A percentile compares a stretch with the other conserved stretches of the same genome.
Evolutionary conservation across 2,113 vertebrate genomes (phyloP).

Genomic region (Phasianus colchicus): DNA sequence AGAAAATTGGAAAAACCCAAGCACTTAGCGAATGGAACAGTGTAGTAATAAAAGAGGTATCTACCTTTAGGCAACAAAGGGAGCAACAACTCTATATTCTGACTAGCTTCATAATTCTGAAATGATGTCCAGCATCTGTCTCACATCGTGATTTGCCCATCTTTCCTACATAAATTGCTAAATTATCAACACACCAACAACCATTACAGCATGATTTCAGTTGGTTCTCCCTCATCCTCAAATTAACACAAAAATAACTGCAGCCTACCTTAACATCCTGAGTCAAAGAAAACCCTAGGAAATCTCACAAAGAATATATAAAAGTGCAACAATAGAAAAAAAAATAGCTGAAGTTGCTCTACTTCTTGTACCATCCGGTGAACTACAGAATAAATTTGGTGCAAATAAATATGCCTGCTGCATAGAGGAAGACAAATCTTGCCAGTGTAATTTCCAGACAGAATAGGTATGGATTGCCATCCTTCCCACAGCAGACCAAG

Average conservation of each 20-base stretch:
- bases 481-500: background rate
- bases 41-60: background rate
- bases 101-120: background rate
- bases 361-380: background rate
- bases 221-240: background rate
- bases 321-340: background rate
- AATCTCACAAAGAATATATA: background rate
- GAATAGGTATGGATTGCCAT: background rate
- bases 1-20: background rate
- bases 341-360: background rate
- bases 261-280: background rate
- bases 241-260: background rate
- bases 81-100: background rate
- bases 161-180: background rate
- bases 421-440: background rate
- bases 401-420: background rate
- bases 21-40: background rate
- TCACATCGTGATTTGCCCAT: background rate
- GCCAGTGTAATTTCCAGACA: slow-evolving; percentile 1
- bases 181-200: background rate
- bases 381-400: background rate
- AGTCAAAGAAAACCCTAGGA: background rate
- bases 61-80: background rate
- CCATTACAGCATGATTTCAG: background rate
- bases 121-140: background rate